Conservation (phyloP, 64 coral and sea anemone genomes). For the Dendrophyllia cribrosa region DNA sequence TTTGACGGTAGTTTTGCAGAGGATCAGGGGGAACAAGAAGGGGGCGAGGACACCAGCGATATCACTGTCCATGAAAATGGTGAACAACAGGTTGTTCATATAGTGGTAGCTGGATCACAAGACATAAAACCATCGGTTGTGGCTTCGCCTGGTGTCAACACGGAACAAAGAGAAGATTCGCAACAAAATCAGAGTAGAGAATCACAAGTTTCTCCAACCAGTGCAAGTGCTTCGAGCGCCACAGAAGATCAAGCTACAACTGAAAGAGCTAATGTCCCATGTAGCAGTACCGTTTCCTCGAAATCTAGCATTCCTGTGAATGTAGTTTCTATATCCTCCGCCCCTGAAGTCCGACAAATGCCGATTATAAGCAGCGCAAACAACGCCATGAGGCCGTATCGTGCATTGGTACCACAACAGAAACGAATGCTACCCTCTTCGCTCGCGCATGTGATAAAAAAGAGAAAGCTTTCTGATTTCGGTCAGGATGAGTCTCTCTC, state of each 20-base stretch:
- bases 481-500: background rate
- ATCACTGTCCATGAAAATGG: background rate
- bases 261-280: background rate
- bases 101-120: background rate
- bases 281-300: background rate
- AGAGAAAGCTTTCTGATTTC: constrained; percentile 35
- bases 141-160: background rate
- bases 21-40: background rate
- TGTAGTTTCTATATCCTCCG: background rate
- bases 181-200: background rate
- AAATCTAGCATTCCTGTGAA: background rate
- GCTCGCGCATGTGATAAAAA: constrained; percentile 21
- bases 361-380: background rate
- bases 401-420: constrained; percentile 22
- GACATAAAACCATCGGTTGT: constrained; percentile 4
- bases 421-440: constrained; percentile 17
- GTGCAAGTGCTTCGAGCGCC: background rate
- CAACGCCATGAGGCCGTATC: background rate
- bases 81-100: constrained; percentile 1
- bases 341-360: background rate
- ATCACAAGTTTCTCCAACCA: background rate
- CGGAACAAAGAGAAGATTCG: background rate
- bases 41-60: background rate
- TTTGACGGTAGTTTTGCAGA: background rate
- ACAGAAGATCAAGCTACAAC: background rate